A percentile compares a stretch with the other conserved stretches of the same genome.
These are phyloP conservation scores for Clangula hyemalis DNA, from an alignment of 2,797 vertebrate genomes.

Conservation along the genomic window DNA sequence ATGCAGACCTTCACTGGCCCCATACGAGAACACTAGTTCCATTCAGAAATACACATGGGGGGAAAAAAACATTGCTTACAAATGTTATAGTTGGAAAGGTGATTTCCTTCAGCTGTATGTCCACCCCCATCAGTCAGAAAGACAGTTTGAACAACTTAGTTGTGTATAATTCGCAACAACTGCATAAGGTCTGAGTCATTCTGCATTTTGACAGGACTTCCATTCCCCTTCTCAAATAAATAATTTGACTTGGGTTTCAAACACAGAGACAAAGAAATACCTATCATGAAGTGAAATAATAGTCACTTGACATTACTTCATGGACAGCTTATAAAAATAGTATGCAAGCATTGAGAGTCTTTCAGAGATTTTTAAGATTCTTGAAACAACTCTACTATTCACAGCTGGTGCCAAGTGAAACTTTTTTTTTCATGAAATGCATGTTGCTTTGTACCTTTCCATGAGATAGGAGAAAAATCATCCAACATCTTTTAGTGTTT, in stretches of 20 bases:
- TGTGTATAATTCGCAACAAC: slow-evolving; percentile 3
- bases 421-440: not conserved
- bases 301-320: not conserved
- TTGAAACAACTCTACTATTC: not conserved
- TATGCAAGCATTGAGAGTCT: not conserved
- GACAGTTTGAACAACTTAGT: slow-evolving; percentile 29
- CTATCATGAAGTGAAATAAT: not conserved
- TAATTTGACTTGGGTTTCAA: not conserved
- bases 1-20: not conserved
- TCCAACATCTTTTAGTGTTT: not conserved
- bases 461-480: not conserved
- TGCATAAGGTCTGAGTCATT: not conserved
- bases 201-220: not conserved
- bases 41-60: slow-evolving; percentile 47
- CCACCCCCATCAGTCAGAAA: slow-evolving; percentile 37
- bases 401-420: not conserved
- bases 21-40: slow-evolving; percentile 35
- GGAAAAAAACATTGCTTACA: slow-evolving; percentile 39
- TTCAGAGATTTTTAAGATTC: not conserved
- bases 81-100: slow-evolving; percentile 54
- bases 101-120: slow-evolving; percentile 65
- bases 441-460: not conserved
- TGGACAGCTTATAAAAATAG: not conserved
- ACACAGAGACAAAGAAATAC: not conserved
- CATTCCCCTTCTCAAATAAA: not conserved